phyloP scores from a whole-genome alignment of 2,797 vertebrate species.

The Chromobotia macracanthus region DNA sequence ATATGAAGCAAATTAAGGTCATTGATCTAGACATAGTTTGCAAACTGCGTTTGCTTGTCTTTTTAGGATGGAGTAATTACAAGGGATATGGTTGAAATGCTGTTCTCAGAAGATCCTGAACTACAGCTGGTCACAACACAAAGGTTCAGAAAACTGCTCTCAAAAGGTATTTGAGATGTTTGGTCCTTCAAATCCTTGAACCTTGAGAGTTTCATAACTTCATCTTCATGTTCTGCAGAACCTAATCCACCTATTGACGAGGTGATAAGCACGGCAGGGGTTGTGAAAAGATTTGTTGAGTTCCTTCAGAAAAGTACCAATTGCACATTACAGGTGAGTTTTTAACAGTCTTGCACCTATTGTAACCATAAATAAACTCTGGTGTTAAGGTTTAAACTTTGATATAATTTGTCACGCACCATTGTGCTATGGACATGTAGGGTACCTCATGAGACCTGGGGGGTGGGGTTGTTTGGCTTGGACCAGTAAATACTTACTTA shows the following conservation, averaged over 20 bases:
- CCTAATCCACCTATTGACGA: conserved; percentile 98
- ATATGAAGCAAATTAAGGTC: conserved; percentile 6
- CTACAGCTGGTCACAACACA: conserved; percentile 94
- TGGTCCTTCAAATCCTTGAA: not conserved
- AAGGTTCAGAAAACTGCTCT: conserved; percentile 96
- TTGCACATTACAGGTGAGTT: conserved; percentile 93
- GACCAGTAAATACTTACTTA: too few species aligned
- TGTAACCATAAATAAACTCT: not conserved
- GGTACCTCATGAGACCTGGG: not conserved
- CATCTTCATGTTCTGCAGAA: conserved; percentile 72
- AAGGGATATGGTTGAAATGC: conserved; percentile 96
- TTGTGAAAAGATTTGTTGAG: conserved; percentile 96
- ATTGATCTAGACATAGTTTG: not conserved
- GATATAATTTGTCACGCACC: too few species aligned
- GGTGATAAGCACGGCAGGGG: conserved; percentile 93
- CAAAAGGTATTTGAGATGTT: conserved; percentile 83
- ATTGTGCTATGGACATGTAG: not conserved
- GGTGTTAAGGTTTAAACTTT: too few species aligned
- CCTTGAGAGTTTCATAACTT: not conserved
- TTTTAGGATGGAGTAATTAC: conserved; percentile 93
- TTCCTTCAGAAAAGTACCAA: conserved; percentile 93
- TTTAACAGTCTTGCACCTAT: not conserved
- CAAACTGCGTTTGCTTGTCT: not conserved
- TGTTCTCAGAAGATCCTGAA: conserved; percentile 95
- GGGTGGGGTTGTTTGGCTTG: not conserved